Evolutionary conservation across 2,113 vertebrate genomes (phyloP), one percentile per base, ranked within the genome.

Genomic region (Sceloporus undulatus): DNA sequence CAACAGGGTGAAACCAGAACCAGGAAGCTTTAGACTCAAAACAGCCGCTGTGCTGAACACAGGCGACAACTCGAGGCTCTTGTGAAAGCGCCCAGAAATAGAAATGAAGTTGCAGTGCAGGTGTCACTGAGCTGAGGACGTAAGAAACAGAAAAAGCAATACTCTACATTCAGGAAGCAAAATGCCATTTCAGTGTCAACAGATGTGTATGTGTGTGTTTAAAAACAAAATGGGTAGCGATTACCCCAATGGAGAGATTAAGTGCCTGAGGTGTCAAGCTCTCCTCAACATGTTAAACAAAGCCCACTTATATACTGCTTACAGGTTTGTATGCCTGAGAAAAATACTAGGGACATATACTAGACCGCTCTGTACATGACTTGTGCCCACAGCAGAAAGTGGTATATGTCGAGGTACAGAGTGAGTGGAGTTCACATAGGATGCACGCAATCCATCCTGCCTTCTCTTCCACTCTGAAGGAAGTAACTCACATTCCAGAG

Each of bases 31-130:
- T 73, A 89, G 18, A 77, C 8, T 16, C 18, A 42, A 25, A 88
- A 92, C 76, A 87, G 90, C 86, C 73, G 85, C 59, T 91, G 91
- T 25, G 23, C 11, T 76, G 27, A 18, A 85, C 82, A 79, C 87
- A 88, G 88, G 65, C 68, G 88, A 91, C 87, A 88, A 89, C 48
- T 85, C 38, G 74, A 79, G 2, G 42, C 5, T 8, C 2, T 8
- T 79, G 65, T 85, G 87, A 82, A 90, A 81, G 92, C 88, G 94
- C 91, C 82, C 85, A 19, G 87, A 88, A 87, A 91, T 71, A 88
- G 87, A 79, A 92, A 86, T 86, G 86, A 90, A 94, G 93, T 91
- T 91, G 93, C 42, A 91, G 87, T 82, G 82, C 94, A 29, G 85
- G 93, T 93, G 89, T 8, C 85, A 87, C 90, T 10, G 87, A 80